Evolutionary conservation across 2,113 vertebrate species (phyloP), one percentile per base, ranked within the genome.

Genomic region (Calidris pugnax): DNA sequence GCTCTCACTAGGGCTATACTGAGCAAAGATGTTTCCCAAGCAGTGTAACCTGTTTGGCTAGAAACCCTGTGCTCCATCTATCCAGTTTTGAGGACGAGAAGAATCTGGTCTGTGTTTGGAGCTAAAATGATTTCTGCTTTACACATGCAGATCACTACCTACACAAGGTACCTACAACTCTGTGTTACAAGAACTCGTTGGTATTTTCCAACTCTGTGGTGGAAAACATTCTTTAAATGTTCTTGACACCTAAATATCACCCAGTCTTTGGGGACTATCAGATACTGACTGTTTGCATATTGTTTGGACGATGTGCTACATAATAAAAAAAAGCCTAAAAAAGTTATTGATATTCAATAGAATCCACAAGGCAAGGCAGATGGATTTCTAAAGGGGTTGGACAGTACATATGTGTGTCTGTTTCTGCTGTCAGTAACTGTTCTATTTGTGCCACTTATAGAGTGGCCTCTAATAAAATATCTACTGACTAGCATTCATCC

Each of bases 361-460:
- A 91, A 76, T 68, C 80, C 48, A 71, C 59, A 53, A 80, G 91
- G 69, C 87, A 82, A 93, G 95, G 84, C 87, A 96, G 95, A 96
- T 96, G 91, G 89, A 72, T 82, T 90, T 94, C 77, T 78, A 48
- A 79, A 89, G 64, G 69, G 56, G 21, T 53, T 93, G 75, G 50
- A 14, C 74, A 71, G 64, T 92, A 28, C 94, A 85, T 95, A 82
- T 75, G 87, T 92, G 67, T 1, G 0, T 89, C 84, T 92, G 39
- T 84, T 87, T 87, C 56, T 92, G 66, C 89, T 96, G 87, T 95
- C 91, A 93, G 37, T 75, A 93, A 53, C 73, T 89, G 62, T 67
- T 95, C 93, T 85, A 59, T 79, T 92, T 90, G 28, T 89, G 71
- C 77, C 79, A 77, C 32, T 89, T 71, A 80, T 11, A 68, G 45